Base-by-base conservation (phyloP, 2,113 vertebrate species). In the Romanogobio albipinnatus region DNA sequence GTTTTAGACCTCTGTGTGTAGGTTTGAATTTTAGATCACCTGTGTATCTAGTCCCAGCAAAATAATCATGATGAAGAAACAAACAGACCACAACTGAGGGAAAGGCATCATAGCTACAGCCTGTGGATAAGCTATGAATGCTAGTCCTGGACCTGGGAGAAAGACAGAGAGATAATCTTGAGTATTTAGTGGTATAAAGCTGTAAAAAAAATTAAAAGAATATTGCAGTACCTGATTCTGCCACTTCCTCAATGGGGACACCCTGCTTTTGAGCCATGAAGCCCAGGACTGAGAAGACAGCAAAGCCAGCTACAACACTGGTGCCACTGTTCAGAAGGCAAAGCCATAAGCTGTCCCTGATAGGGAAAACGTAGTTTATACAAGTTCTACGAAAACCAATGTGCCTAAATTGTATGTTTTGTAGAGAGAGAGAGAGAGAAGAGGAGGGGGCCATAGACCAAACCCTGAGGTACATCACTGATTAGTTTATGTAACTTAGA, bases 231-330 rank as follows among this genome's bases (percentile, higher is more conserved):
- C 92, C 92, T 86, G 92, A 93, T 3, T 87, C 86, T 1, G 85
- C 90, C 64, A 92, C 91, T 22, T 66, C 84, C 19, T 86, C 43
- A 39, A 92, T 90, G 61, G 88, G 47, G 36, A 91, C 51, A 39
- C 85, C 88, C 61, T 92, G 89, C 61, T 87, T 71, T 9, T 89
- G n/a, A 6, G 91, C 86, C 90, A 92, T 92, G 89, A 91, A 93
- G 29, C 92, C 91, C 59, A 93, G 64, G 1, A 70, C 36, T n/a
- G 66, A 70, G 66, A 70, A 70, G 4, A 70, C 66, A 43, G 66
- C 66, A 70, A 89, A 89, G 15, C 89, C 90, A 2, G 91, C 85
- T 11, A 90, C 64, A 17, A 90, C 59, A 71, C 89, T 90, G 66
- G 89, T 90, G 3, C 85, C 56, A 13, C 87, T 90, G 84, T 90